Evolutionary conservation across 1,140 invertebrate genomes (phyloP), one percentile per base, ranked within the genome.

Genomic region (Lamellibrachia luymesi): DNA sequence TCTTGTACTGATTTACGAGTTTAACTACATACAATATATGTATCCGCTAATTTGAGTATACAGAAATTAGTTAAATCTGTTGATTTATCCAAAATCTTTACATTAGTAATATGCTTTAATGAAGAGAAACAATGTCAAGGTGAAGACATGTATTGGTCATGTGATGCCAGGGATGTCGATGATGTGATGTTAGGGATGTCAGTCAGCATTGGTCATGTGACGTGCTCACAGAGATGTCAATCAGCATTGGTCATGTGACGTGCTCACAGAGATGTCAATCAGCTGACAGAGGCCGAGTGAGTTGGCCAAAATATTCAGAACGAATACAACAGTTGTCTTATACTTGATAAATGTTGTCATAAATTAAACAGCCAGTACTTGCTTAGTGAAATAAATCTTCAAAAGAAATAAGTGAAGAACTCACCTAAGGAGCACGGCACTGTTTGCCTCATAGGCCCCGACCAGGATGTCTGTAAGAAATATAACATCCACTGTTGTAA

Each of bases 351-450:
- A 80, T 8, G 64, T 80, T 8, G 13, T 80, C 52, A 22, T 17
- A 0, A 17, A 80, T 38, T 38, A 80, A 80, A 80, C 64, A 80
- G 64, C 64, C 17, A 22, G 64, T 80, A 13, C 13, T 56, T 56
- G 52, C 13, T 56, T 56, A 13, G 38, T 38, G 38, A 38, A 38
- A 38, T 38, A 38, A 38, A 38, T 0, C 38, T 56, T 56, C 52
- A 56, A 56, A 56, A 56, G 52, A 56, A 56, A 7, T 56, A 56
- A 7, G 6, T 56, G 52, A 80, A 80, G 64, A 80, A 80, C 64
- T 22, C 64, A 97, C 95, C 98, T 98, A 25, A 96, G 92, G 13
- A 96, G 94, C 10, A 96, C 94, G 8, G 94, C 95, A 90, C 94
- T 95, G 91, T 96, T 94, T 0, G 96, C 95, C 4, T 94, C 94